Base-by-base conservation (phyloP, 2,797 vertebrate genomes). In the Poeciliopsis infans region DNA sequence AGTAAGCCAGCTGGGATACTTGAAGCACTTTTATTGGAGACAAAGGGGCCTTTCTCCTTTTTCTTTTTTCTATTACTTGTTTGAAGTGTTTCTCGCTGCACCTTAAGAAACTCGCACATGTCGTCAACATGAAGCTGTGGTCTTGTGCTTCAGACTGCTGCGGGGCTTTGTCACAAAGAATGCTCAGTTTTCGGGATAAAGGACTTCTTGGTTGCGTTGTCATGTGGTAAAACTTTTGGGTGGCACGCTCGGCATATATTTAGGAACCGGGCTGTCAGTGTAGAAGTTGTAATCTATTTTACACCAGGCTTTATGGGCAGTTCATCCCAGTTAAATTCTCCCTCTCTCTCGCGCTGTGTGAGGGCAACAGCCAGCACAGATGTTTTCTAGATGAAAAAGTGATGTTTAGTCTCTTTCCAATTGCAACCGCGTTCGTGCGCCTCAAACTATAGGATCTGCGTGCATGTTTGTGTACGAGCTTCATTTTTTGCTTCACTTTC, bases 61-160 rank as follows among this genome's bases (percentile, higher is more conserved):
- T 89, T 88, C 7, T 20, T 51, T 51, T 25, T 53, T 53, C 20
- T 3, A 20, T 53, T 53, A 86, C 78, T 66, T 75, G 81, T 81
- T 85, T 74, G 73, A 83, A 51, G 61, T 71, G 77, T 87, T 83
- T 90, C 45, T 83, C 79, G 74, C 79, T 72, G 4, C 45, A 31
- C 75, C 71, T 84, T 43, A 72, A 55, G 76, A 86, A 85, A 87
- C 86, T 79, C 76, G 87, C 78, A 78, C 77, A 89, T 91, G 89
- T 75, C 51, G 72, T 89, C 84, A 89, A 91, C 87, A 88, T 88
- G 81, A 87, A 87, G 80, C 59, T 79, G 66, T n/a, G 85, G 87
- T 87, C 78, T 89, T 87, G 82, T 84, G 85, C 87, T 78, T 55
- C 51, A 83, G 79, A 86, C 77, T 0, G 61, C 89, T 80, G 70